phyloP scores from a whole-genome alignment of 1,140 invertebrate species.

The Neotoxoptera formosana region DNA sequence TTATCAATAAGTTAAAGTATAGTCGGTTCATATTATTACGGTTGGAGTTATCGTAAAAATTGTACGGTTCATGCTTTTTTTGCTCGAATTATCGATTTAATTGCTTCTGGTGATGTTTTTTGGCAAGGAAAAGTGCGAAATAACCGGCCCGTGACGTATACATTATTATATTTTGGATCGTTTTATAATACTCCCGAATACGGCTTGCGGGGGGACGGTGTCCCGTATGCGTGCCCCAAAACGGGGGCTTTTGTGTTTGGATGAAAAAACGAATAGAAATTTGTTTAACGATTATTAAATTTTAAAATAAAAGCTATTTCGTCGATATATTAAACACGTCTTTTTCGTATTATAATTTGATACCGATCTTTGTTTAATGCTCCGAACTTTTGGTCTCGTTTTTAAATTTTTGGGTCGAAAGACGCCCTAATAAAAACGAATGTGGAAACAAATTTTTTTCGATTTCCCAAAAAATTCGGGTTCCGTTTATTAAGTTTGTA shows the following conservation, averaged over 20 bases:
- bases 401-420: neutral
- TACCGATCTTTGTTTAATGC: neutral
- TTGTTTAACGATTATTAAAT: neutral
- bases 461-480: neutral
- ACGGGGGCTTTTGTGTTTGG: neutral
- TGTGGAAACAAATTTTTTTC: neutral
- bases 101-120: neutral
- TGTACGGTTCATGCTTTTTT: too few species aligned
- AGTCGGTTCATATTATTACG: too few species aligned
- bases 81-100: neutral
- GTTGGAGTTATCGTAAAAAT: too few species aligned
- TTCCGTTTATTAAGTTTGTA: neutral
- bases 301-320: neutral
- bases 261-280: neutral
- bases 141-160: neutral
- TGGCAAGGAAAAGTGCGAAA: neutral
- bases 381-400: neutral
- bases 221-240: neutral
- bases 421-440: neutral
- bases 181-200: neutral
- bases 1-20: neutral
- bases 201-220: neutral
- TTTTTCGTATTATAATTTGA: constrained; percentile 17
- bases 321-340: neutral
- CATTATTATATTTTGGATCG: neutral